These are phyloP conservation scores for Spizella passerina DNA, from an alignment of 2,797 vertebrate species.

Conservation along the genomic window DNA sequence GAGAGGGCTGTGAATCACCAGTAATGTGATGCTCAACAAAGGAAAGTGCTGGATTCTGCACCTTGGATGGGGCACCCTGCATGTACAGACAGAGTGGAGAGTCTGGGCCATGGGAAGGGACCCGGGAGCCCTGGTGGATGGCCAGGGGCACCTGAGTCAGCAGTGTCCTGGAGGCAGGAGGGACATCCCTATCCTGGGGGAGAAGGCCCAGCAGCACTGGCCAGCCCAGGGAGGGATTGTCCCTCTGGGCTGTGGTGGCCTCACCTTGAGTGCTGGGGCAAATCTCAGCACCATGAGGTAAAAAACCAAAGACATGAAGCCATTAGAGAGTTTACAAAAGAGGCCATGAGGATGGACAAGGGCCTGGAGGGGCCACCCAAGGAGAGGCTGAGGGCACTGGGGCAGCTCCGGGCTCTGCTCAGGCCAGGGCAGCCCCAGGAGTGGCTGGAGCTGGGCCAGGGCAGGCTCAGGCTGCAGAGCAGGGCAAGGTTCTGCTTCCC, in stretches of 20 bases:
- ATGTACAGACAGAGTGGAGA: not conserved
- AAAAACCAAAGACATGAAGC: too few relatives aligned
- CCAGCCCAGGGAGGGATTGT: not conserved
- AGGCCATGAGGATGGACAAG: too few relatives aligned
- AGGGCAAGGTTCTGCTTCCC: not conserved
- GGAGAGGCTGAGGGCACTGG: not conserved
- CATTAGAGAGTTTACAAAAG: too few relatives aligned
- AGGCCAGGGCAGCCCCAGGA: not conserved
- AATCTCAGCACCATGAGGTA: fast-evolving
- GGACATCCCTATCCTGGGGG: too few relatives aligned
- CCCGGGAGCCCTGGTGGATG: not conserved
- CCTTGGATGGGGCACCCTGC: not conserved
- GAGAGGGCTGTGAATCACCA: too few relatives aligned
- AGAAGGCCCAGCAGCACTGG: not conserved
- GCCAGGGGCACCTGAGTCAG: not conserved
- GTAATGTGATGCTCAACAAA: too few relatives aligned
- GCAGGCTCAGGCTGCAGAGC: not conserved
- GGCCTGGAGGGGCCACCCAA: not conserved
- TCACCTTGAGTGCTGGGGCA: not conserved
- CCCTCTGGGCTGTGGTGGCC: not conserved
- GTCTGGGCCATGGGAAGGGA: not conserved
- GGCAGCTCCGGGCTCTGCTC: not conserved
- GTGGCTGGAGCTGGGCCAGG: not conserved
- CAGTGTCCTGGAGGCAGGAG: not conserved
- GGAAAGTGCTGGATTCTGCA: fast-evolving